Evolutionary conservation across 2,797 vertebrate species (phyloP), one percentile per base, ranked within the genome.

Genomic region (Hyperoplus lanceolatus): DNA sequence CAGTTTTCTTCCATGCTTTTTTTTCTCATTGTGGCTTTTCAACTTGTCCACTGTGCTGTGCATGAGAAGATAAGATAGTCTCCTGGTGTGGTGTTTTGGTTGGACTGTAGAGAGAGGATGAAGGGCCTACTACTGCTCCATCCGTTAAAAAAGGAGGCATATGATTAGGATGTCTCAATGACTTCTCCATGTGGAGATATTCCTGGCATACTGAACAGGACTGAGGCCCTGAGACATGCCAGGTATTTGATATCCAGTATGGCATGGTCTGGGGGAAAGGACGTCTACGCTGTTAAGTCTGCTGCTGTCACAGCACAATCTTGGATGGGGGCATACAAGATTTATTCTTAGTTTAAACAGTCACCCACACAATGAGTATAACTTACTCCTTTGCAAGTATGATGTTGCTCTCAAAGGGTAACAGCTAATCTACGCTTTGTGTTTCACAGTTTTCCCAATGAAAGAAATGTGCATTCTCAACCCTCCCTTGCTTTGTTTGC

Each of bases 211-310:
- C 21, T 75, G 75, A 84, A 59, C 56, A 78, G 65, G 61, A 58
- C 53, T 50, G 61, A 61, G 38, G 58, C 64, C 41, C 42, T 36
- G 59, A 59, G 74, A 73, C 15, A 48, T 5, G 3, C 58, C 57
- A 57, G 68, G 70, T 77, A 51, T 79, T 65, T 74, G 83, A 29
- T 62, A 87, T 82, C 65, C 21, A n/a, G 63, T 59, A 76, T 80
- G 67, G 61, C 61, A 66, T 41, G 75, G 50, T n/a, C 57, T 62
- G 13, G 48, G 29, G 18, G 67, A 59, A 69, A 49, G 38, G 66
- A 72, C 7, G 15, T 41, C 8, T 13, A 38, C 61, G 63, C 48
- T 61, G 42, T 80, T 73, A 49, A 56, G 16, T 61, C 39, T 57
- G 29, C 59, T 70, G 48, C 58, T 38, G 16, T 55, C 36, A 41